Conservation (phyloP, 2,797 vertebrate genomes). For the Myoxocephalus aenaeus region DNA sequence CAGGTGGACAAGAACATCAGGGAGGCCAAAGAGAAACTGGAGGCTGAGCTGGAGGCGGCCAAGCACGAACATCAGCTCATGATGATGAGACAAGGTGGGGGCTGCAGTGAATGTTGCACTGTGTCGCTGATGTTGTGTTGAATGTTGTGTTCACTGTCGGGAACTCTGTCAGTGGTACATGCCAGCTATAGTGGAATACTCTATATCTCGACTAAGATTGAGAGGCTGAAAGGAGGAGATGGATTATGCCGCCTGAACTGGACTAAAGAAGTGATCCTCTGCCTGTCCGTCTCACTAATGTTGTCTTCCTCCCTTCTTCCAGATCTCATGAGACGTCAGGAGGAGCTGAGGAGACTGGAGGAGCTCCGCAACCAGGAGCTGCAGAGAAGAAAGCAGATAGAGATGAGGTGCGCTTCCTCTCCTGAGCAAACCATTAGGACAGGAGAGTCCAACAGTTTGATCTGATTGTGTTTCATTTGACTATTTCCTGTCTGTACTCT, state of each 20-base stretch:
- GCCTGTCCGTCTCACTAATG: rapidly evolving
- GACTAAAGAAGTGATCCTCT: not conserved
- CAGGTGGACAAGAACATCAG: conserved; percentile 96
- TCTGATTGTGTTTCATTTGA: not conserved
- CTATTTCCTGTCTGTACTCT: not conserved
- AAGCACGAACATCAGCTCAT: conserved; percentile 98
- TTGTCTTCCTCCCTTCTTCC: not conserved
- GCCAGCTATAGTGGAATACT: not conserved
- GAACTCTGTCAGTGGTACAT: not conserved
- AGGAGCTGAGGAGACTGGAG: conserved; percentile 95
- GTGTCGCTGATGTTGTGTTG: not conserved
- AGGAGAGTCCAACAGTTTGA: not conserved
- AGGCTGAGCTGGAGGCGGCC: conserved; percentile 97
- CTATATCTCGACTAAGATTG: not conserved
- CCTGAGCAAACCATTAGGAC: not conserved
- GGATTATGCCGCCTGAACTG: not conserved
- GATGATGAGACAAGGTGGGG: conserved; percentile 97
- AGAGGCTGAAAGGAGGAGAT: not conserved
- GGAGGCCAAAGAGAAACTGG: conserved; percentile 97
- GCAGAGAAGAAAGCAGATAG: conserved; percentile 96
- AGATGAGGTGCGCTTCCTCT: conserved; percentile 88
- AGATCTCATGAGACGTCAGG: conserved; percentile 98
- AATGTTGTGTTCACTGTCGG: no score
- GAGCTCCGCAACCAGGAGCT: conserved; percentile 97
- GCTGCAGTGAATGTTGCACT: not conserved